phyloP scores from a whole-genome alignment of 2,888 invertebrate genomes.

The Bembecia ichneumoniformis region DNA sequence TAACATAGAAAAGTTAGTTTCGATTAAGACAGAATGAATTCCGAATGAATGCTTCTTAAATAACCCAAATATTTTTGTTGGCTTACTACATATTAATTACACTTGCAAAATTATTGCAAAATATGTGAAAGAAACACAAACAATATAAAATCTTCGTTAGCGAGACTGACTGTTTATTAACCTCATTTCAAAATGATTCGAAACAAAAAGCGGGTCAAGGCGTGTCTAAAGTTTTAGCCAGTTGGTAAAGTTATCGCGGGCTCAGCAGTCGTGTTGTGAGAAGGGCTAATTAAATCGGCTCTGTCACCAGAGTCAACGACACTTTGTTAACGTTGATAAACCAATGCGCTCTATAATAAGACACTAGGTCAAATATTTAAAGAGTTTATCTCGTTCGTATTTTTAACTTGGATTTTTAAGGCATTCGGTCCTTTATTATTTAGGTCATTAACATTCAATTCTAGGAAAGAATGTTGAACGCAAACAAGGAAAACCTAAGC shows the following conservation, averaged over 20 bases:
- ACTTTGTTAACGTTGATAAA: conserved; percentile 44
- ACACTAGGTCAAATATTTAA: conserved; percentile 14
- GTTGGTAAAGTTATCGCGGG: conserved; percentile 24
- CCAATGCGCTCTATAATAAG: conserved; percentile 16
- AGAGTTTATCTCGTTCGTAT: conserved; percentile 1
- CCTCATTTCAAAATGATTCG: conserved; percentile 29
- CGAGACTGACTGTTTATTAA: conserved; percentile 17
- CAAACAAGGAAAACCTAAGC: conserved; percentile 50
- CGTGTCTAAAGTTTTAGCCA: conserved; percentile 27
- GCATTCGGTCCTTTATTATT: conserved; percentile 14
- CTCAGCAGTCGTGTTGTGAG: conserved; percentile 25
- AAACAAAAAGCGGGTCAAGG: conserved; percentile 45
- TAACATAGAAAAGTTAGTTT: too few species aligned
- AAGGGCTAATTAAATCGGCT: conserved; percentile 37
- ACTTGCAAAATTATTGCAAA: neutral
- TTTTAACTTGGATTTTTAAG: neutral
- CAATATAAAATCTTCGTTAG: conserved; percentile 9
- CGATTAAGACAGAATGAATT: too few species aligned
- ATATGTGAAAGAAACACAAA: conserved; percentile 3
- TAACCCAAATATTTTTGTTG: too few species aligned
- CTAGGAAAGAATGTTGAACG: conserved; percentile 41
- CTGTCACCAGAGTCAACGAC: conserved; percentile 55
- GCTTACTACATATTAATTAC: too few species aligned
- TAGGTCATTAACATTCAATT: conserved; percentile 61
- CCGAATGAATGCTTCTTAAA: too few species aligned